Conservation (phyloP, 2,888 invertebrate genomes). For the Diarsia brunnea region DNA sequence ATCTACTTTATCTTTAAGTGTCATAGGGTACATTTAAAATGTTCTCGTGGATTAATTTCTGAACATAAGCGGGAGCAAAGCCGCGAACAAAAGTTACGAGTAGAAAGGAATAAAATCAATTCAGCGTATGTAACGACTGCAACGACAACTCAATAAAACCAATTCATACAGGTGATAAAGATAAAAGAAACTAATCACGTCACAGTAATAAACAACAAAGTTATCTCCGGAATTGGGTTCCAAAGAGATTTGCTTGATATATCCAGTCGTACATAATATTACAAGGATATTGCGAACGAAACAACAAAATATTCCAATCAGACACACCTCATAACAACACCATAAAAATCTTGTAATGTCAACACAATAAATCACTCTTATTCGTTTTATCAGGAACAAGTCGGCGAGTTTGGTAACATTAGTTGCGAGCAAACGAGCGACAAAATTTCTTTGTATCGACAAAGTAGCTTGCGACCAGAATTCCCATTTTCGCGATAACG, state of each 20-base stretch:
- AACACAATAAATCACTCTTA: slow-evolving; percentile 70
- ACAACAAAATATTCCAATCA: slow-evolving; percentile 49
- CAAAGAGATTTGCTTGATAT: slow-evolving; percentile 3
- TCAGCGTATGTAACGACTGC: neutral
- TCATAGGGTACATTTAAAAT: neutral
- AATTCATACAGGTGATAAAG: slow-evolving; percentile 9
- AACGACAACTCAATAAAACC: slow-evolving; percentile 2
- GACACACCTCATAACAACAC: slow-evolving; percentile 48
- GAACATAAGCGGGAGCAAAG: neutral
- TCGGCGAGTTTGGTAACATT: slow-evolving; percentile 72
- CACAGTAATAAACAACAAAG: slow-evolving; percentile 21
- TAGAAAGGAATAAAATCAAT: neutral
- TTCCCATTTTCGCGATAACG: slow-evolving; percentile 86
- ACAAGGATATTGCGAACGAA: slow-evolving; percentile 19
- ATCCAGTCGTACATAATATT: slow-evolving; percentile 2
- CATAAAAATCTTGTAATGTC: slow-evolving; percentile 63
- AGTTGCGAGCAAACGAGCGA: slow-evolving; percentile 80
- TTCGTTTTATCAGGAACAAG: slow-evolving; percentile 65
- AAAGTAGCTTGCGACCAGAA: slow-evolving; percentile 81
- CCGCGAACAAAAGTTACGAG: neutral
- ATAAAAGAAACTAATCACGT: slow-evolving; percentile 9
- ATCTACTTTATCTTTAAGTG: neutral
- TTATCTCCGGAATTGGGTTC: neutral
- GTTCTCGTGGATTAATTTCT: neutral
- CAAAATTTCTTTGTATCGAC: slow-evolving; percentile 86